A percentile compares a stretch with the other conserved stretches of the same genome.
phyloP scores from a whole-genome alignment of 2,113 vertebrate species.

The Lanius collurio region DNA sequence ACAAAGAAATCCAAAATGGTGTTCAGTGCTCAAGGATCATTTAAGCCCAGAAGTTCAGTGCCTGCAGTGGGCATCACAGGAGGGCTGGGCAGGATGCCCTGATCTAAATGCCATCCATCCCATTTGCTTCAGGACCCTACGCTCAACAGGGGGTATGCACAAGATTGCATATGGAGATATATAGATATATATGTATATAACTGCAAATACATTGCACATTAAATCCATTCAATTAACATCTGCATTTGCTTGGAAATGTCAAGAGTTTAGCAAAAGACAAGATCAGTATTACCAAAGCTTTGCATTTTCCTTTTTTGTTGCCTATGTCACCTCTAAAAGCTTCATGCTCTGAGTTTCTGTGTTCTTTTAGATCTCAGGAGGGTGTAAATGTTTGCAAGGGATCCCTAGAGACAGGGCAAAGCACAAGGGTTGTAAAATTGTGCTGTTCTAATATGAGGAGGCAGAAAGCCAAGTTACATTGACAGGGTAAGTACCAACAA shows the following conservation, averaged over 20 bases:
- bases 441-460: conserved; percentile 28
- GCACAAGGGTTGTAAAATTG: neutral
- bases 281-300: neutral
- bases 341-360: neutral
- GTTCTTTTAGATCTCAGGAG: neutral
- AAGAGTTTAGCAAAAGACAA: neutral
- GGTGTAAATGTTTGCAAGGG: neutral
- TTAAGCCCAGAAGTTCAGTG: neutral
- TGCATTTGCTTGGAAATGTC: neutral
- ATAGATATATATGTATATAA: neutral
- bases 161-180: neutral
- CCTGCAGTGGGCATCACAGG: neutral
- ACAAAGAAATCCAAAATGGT: neutral
- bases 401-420: neutral
- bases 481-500: neutral
- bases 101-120: neutral
- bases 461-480: conserved; percentile 27
- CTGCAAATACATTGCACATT: neutral
- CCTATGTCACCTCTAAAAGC: neutral
- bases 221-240: neutral
- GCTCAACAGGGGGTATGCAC: neutral
- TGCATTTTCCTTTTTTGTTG: neutral
- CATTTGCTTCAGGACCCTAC: neutral
- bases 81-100: neutral
- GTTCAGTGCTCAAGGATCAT: neutral